A percentile compares a stretch with the other conserved stretches of the same genome.
Conservation (phyloP, 2,888 invertebrate genomes). For the Minunthozetes semirufus region DNA sequence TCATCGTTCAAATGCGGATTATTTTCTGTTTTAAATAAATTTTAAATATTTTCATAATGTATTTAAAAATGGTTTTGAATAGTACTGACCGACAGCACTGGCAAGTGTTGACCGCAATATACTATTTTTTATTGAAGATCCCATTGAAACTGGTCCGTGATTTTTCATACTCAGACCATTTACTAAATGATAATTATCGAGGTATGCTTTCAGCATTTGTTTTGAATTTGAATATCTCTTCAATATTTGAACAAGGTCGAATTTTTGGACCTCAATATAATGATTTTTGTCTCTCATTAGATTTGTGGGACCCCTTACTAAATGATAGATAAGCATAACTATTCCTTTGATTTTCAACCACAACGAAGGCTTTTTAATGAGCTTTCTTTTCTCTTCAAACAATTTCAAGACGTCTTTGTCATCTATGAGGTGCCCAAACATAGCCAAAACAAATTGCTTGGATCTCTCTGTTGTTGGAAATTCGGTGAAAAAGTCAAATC, state of each 20-base stretch:
- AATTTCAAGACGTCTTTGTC: not conserved
- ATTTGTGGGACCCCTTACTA: not conserved
- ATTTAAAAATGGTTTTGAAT: no score
- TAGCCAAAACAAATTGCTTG: not conserved
- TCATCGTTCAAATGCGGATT: conserved; percentile 9
- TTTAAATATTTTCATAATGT: no score
- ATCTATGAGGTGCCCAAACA: conserved; percentile 4
- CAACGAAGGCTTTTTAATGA: not conserved
- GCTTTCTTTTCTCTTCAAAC: not conserved
- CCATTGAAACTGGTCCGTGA: conserved; percentile 11
- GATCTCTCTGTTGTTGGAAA: not conserved
- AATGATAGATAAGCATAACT: not conserved
- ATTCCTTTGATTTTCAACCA: not conserved
- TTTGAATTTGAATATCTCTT: not conserved
- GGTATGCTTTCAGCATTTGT: not conserved
- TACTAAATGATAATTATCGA: not conserved
- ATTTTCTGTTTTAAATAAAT: no score
- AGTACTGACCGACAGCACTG: not conserved
- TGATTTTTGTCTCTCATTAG: not conserved
- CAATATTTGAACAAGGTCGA: no score
- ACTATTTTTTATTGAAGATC: not conserved
- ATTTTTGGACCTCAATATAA: not conserved
- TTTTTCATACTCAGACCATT: not conserved
- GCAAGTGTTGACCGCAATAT: not conserved
- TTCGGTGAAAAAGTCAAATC: not conserved